Evolutionary conservation across 1,140 invertebrate genomes (phyloP).

Genomic region (Drosophila micromelanica): DNA sequence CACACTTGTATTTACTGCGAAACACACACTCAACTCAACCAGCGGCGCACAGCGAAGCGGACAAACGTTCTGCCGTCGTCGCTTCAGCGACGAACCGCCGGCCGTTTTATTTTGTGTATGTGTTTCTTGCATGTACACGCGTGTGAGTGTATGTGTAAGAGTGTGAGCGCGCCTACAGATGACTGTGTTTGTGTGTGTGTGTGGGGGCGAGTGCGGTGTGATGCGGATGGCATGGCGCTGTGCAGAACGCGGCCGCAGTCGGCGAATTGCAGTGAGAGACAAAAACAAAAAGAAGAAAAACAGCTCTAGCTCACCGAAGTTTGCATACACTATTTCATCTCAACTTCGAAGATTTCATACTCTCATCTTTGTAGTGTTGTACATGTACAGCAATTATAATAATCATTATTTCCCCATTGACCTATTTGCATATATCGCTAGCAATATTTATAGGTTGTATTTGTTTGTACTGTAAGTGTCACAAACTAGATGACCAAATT

Average conservation of each 20-base stretch:
- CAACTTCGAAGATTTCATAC: not conserved
- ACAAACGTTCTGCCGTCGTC: slow-evolving; percentile 42
- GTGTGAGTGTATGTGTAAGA: slow-evolving; percentile 6
- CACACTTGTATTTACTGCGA: slow-evolving; percentile 4
- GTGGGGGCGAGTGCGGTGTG: slow-evolving; percentile 29
- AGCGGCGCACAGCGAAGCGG: slow-evolving; percentile 43
- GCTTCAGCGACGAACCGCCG: slow-evolving; percentile 39
- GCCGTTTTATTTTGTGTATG: slow-evolving; percentile 45
- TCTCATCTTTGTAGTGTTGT: not conserved
- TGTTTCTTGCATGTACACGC: slow-evolving; percentile 12
- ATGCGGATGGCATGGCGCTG: slow-evolving; percentile 29
- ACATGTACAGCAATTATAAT: not conserved
- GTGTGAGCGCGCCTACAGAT: slow-evolving; percentile 48
- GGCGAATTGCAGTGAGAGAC: slow-evolving; percentile 54
- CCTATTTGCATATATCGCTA: not conserved
- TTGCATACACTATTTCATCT: slow-evolving; percentile 8
- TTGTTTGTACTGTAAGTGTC: not conserved
- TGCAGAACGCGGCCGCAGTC: slow-evolving; percentile 46
- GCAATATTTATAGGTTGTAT: not conserved
- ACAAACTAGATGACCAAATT: slow-evolving; percentile 1
- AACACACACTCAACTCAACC: slow-evolving; percentile 5
- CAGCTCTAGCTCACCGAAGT: not conserved
- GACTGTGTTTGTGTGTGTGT: slow-evolving; percentile 21
- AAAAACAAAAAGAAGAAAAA: slow-evolving; percentile 41
- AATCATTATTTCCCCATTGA: not conserved